Evolutionary conservation across 92 coral and sea anemone genomes (phyloP).

Genomic region (Zoanthus sansibaricus): DNA sequence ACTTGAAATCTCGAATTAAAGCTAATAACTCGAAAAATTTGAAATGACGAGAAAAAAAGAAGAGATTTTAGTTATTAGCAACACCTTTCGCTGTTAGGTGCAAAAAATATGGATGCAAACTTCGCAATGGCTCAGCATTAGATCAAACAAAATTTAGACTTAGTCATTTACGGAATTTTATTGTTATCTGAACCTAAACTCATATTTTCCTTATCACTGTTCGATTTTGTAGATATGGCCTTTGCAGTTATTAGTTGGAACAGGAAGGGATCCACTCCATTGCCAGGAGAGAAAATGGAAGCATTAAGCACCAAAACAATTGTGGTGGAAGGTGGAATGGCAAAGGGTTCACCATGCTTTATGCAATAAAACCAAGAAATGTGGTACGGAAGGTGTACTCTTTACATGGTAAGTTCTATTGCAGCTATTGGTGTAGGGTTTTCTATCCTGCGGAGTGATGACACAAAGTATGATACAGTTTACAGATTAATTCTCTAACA

Average conservation of each 20-base stretch:
- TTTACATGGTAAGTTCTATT: neutral
- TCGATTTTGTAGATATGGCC: conserved; percentile 2
- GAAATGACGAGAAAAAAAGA: too few species aligned
- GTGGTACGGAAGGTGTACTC: neutral
- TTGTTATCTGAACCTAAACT: neutral
- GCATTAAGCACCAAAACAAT: neutral
- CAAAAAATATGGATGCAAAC: neutral
- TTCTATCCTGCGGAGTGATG: too few species aligned
- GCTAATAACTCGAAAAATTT: too few species aligned
- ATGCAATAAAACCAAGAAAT: neutral
- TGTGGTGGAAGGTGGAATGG: neutral
- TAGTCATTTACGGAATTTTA: too few species aligned
- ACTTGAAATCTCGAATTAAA: too few species aligned
- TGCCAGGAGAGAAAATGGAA: neutral
- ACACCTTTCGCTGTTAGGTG: too few species aligned
- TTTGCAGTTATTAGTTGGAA: neutral
- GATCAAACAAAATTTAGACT: too few species aligned
- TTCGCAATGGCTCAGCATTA: too few species aligned
- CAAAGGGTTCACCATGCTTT: neutral
- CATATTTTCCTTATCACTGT: neutral
- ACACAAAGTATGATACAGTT: too few species aligned
- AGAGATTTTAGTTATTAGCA: too few species aligned
- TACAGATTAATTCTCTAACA: too few species aligned
- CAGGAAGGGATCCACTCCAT: neutral
- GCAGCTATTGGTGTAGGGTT: too few species aligned